Evolutionary conservation across 2,888 invertebrate genomes (phyloP).

Genomic region (Watsonalla cultraria): DNA sequence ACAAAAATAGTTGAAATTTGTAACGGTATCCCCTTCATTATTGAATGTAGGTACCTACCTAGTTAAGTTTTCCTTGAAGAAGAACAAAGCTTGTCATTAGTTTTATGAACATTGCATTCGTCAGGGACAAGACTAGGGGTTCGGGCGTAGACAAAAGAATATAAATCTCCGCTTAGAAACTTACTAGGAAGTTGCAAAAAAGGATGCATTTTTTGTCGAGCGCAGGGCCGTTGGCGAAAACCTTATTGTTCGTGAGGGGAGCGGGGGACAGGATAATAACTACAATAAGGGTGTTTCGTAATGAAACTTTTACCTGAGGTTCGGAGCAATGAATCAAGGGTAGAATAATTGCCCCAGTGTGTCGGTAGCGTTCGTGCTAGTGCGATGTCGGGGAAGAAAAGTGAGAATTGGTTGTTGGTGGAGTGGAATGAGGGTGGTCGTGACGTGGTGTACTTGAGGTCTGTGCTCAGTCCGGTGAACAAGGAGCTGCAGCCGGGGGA

Average conservation of each 20-base stretch:
- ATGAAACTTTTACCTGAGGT: constrained; percentile 68
- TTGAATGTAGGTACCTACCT: too few relatives aligned
- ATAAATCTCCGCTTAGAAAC: constrained; percentile 45
- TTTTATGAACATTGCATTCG: constrained; percentile 23
- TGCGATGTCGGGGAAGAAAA: constrained; percentile 31
- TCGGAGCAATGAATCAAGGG: constrained; percentile 21
- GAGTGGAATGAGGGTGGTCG: constrained; percentile 44
- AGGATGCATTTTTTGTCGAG: constrained; percentile 58
- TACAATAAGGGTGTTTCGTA: constrained; percentile 59
- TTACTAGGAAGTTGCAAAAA: constrained; percentile 68
- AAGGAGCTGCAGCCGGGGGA: constrained; percentile 31
- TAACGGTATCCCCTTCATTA: background rate
- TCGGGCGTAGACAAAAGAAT: constrained; percentile 27
- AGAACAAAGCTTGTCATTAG: constrained; percentile 16
- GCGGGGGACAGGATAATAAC: constrained; percentile 57
- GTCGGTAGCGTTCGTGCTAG: constrained; percentile 9
- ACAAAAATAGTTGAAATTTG: background rate
- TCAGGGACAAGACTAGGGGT: constrained; percentile 19
- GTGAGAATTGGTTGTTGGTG: constrained; percentile 52
- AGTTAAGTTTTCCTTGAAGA: background rate
- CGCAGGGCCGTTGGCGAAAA: constrained; percentile 57
- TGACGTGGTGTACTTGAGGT: constrained; percentile 33
- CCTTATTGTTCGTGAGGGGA: constrained; percentile 50
- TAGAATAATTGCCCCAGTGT: constrained; percentile 16
- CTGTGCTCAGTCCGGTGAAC: constrained; percentile 25